phyloP scores from a whole-genome alignment of 1,140 invertebrate species.

The Liolophura sinensis region DNA sequence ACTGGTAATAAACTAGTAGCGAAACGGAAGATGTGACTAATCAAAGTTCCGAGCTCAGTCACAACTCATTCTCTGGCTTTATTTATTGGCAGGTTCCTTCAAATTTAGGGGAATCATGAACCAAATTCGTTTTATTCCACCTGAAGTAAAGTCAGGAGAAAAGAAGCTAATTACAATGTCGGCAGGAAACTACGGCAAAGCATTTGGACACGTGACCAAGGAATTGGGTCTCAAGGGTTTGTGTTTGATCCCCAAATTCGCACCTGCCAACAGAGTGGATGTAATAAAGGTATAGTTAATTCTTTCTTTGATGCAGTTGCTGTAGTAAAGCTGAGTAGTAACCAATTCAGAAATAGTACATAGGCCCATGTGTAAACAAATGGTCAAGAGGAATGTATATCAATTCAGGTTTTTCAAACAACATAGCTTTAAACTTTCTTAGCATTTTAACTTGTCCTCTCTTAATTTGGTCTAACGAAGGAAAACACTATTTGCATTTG shows the following conservation, averaged over 20 bases:
- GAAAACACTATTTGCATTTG: too few species aligned
- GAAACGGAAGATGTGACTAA: background rate
- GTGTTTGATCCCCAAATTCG: slow-evolving; percentile 46
- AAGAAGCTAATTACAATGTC: slow-evolving; percentile 43
- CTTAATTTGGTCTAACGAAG: background rate
- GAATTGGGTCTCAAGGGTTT: slow-evolving; percentile 28
- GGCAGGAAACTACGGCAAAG: slow-evolving; percentile 54
- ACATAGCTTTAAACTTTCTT: background rate
- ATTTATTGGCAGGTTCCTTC: slow-evolving; percentile 44
- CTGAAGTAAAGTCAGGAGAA: slow-evolving; percentile 22
- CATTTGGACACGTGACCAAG: slow-evolving; percentile 43
- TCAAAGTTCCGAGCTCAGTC: background rate
- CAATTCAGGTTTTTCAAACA: background rate
- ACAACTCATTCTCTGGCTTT: background rate
- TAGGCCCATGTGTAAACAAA: too few species aligned
- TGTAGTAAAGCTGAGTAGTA: too few species aligned
- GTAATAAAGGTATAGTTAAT: slow-evolving; percentile 44
- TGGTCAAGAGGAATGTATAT: too few species aligned
- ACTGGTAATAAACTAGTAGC: background rate
- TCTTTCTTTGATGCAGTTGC: too few species aligned
- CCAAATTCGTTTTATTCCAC: slow-evolving; percentile 37
- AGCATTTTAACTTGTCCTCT: background rate
- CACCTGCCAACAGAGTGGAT: slow-evolving; percentile 36
- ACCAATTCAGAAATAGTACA: background rate
- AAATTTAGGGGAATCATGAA: slow-evolving; percentile 48